Evolutionary conservation across 2,113 vertebrate genomes (phyloP).

Genomic region (Melozone crissalis): DNA sequence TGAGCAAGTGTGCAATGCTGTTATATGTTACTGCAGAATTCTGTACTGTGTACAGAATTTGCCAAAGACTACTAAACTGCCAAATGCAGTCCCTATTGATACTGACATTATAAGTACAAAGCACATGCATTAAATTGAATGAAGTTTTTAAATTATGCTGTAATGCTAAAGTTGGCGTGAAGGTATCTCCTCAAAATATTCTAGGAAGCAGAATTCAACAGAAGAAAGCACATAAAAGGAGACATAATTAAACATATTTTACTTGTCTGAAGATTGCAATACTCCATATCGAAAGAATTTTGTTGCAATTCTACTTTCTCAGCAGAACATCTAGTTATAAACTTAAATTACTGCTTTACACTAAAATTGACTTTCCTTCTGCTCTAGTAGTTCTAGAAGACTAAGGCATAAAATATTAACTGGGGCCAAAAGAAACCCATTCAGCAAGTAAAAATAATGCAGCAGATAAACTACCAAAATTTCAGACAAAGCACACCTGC

Average conservation of each 20-base stretch:
- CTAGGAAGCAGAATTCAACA: neutral
- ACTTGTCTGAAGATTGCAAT: neutral
- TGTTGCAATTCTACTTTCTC: neutral
- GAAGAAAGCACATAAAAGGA: neutral
- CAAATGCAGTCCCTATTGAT: neutral
- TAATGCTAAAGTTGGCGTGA: neutral
- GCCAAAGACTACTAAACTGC: neutral
- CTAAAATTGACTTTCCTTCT: neutral
- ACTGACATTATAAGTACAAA: neutral
- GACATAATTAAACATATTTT: neutral
- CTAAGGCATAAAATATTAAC: neutral
- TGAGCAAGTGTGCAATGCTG: neutral
- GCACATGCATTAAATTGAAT: neutral
- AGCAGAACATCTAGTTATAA: neutral
- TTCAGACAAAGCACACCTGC: neutral
- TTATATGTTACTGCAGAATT: neutral
- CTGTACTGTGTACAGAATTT: neutral
- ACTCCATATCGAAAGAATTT: neutral
- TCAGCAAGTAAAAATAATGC: neutral
- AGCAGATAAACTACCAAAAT: neutral
- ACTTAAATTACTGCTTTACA: neutral
- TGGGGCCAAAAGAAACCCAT: neutral
- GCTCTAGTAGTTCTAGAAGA: neutral
- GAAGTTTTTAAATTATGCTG: neutral
- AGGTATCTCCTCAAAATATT: neutral